These are phyloP conservation scores for Magallana gigas DNA, from an alignment of 1,140 invertebrate species.

Conservation along the genomic window DNA sequence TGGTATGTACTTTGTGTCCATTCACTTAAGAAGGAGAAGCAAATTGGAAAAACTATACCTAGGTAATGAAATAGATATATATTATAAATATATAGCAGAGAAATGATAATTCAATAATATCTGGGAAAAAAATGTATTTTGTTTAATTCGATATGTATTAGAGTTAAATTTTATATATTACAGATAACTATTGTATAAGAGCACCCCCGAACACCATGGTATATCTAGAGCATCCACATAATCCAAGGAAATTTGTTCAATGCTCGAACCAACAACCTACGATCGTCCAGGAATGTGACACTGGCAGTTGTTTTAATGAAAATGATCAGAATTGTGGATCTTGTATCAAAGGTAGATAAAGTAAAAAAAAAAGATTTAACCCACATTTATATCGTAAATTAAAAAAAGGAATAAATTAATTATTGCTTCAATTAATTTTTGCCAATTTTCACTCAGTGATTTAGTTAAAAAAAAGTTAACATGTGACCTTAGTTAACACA, in stretches of 20 bases:
- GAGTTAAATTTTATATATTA: neutral
- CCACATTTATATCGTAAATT: neutral
- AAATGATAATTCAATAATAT: no score
- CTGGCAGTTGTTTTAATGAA: neutral
- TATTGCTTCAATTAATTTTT: no score
- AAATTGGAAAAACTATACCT: neutral
- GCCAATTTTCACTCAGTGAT: no score
- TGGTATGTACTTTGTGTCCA: neutral
- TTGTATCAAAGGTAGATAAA: neutral
- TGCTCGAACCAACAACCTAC: neutral
- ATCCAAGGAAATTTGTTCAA: conserved; percentile 4
- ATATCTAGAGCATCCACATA: neutral
- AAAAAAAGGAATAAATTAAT: neutral
- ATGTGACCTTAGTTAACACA: no score
- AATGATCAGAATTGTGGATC: conserved; percentile 11
- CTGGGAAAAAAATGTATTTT: no score
- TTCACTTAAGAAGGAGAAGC: neutral
- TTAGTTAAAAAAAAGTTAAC: no score
- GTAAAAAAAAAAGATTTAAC: no score
- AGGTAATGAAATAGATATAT: neutral
- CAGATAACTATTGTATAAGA: neutral
- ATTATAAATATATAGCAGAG: neutral
- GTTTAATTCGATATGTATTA: no score
- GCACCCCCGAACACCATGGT: neutral
- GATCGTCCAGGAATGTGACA: neutral